Base-by-base conservation (phyloP, 1,140 invertebrate species). In the Apolygus lucorum region DNA sequence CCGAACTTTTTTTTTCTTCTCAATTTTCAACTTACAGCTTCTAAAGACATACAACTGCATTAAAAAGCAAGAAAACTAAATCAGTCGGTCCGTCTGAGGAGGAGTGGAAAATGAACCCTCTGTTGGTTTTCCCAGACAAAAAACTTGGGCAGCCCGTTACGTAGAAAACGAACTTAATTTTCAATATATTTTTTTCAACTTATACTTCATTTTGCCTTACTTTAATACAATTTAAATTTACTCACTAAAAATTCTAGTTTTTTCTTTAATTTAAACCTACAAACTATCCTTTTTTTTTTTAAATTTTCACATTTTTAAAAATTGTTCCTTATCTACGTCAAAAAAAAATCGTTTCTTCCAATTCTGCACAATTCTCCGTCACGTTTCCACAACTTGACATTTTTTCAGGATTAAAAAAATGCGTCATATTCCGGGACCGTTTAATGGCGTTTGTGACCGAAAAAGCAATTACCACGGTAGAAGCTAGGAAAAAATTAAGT, bases 211-310 rank as follows among this genome's bases (percentile, higher is more conserved):
- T 59, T 59, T 59, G 2, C 54, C 22, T 59, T 59, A 59, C 22
- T 24, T 59, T 59, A 59, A 59, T 59, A 59, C 54, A 59, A 59
- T 59, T 59, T 59, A 59, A 24, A 17, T 59, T 59, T 59, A 59
- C 54, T 13, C 54, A 24, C 54, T 59, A 59, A 59, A 59, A 59
- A 59, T 59, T 59, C 54, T 59, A 59, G 22, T 59, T 59, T 13
- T 8, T 49, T 49, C 17, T 49, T 49, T 49, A 59, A 59, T 59
- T 59, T 17, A 59, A 59, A 59, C 54, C 54, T 59, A 59, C 54
- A 59, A 59, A 59, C 54, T 59, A 59, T 42, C 17, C 34, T 42
- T 42, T 42, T 42, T n/a, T n/a, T n/a, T n/a, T n/a, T n/a, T n/a
- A n/a, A n/a, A n/a, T n/a, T n/a, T n/a, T n/a, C n/a, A n/a, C n/a